phyloP scores from a whole-genome alignment of 2,888 invertebrate genomes.

The Zygaena filipendulae region DNA sequence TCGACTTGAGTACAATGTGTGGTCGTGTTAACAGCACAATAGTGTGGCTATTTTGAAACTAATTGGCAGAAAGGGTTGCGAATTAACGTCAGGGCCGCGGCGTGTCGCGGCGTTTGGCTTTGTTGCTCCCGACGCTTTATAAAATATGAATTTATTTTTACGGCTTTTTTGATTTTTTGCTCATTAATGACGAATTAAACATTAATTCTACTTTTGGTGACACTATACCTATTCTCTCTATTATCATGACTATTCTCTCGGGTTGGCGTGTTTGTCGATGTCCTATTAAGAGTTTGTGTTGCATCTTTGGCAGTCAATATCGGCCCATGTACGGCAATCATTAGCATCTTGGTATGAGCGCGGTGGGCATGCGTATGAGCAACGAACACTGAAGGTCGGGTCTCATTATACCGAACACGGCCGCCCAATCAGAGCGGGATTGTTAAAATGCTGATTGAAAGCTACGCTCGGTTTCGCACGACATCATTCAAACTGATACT shows the following conservation, averaged over 20 bases:
- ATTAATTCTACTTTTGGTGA: no score
- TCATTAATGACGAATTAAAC: no score
- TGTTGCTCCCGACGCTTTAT: constrained; percentile 27
- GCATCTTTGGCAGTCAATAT: no score
- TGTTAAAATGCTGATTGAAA: constrained; percentile 43
- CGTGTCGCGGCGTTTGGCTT: constrained; percentile 41
- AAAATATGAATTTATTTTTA: no score
- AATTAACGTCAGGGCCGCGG: constrained; percentile 61
- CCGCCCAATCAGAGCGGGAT: constrained; percentile 42
- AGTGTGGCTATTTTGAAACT: constrained; percentile 66
- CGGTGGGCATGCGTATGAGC: constrained; percentile 34
- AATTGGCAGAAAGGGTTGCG: constrained; percentile 69
- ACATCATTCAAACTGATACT: constrained; percentile 26
- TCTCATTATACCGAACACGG: constrained; percentile 47
- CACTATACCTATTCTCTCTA: no score
- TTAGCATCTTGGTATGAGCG: constrained; percentile 26
- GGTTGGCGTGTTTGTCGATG: no score
- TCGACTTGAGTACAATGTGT: constrained; percentile 52
- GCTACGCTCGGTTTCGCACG: constrained; percentile 44
- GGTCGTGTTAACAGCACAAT: constrained; percentile 53
- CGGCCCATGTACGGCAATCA: constrained; percentile 17
- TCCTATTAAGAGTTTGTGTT: no score
- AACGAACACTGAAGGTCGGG: constrained; percentile 27
- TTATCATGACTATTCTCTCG: no score
- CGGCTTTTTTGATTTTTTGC: no score